Conservation (phyloP, 2,113 vertebrate genomes). For the Daboia siamensis region DNA sequence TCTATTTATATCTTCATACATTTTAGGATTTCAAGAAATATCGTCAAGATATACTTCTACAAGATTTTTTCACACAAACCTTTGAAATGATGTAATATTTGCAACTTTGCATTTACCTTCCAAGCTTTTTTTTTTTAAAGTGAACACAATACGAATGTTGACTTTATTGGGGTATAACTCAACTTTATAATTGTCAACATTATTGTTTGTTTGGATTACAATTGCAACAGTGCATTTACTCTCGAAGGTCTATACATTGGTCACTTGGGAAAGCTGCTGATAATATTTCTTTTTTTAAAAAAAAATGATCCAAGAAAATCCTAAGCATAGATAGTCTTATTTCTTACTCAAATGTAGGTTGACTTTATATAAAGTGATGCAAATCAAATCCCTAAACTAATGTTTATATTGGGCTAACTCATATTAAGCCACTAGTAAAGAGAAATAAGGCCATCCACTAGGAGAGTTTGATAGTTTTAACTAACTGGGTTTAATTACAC, state of each 20-base stretch:
- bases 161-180: not conserved
- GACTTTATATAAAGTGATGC: not conserved
- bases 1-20: not conserved
- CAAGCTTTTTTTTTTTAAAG: not conserved
- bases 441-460: not conserved
- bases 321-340: not conserved
- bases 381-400: not conserved
- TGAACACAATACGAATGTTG: not conserved
- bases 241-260: not conserved
- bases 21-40: not conserved
- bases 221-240: not conserved
- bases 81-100: not conserved
- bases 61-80: not conserved
- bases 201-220: not conserved
- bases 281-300: not conserved
- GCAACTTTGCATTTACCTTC: not conserved
- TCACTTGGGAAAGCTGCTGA: not conserved
- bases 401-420: not conserved
- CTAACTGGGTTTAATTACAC: slow-evolving; percentile 14
- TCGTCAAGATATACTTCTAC: not conserved
- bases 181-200: not conserved
- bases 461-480: not conserved
- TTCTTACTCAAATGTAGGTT: not conserved
- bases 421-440: not conserved
- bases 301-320: not conserved